Base-by-base conservation (phyloP, 2,888 invertebrate species). In the Pristionchus japonicus region DNA sequence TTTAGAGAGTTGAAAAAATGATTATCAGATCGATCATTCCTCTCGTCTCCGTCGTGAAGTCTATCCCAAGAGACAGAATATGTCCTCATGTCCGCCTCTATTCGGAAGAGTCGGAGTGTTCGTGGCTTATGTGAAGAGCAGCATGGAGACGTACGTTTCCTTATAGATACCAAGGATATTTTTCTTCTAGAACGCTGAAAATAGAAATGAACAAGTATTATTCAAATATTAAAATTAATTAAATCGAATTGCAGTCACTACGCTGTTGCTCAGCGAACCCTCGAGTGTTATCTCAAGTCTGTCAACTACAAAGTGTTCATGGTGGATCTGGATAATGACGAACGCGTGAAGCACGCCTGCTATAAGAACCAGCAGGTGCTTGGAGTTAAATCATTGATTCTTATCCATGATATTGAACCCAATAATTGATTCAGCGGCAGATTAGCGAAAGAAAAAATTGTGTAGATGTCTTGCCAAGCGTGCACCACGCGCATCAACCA, bases 271-370 rank as follows among this genome's bases (percentile, higher is more conserved):
- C 93, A 93, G 87, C 89, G 92, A 37, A 90, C 93, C 0, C 89
- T 93, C 64, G 88, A 92, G 74, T 94, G 94, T 88, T 94, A 94
- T 89, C 89, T 94, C 67, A 91, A 91, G 86, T 90, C 90, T 13
- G 90, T 92, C 1, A 92, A 93, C 88, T 94, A 94, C 88, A 89
- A 90, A 15, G 91, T 93, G n/a, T 88, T 87, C 20, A 90, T 92
- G 89, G 91, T 93, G 27, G 92, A 94, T 89, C 89, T 93, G 61
- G 91, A 92, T 88, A 92, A 90, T 49, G 93, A 93, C 61, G 88
- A 89, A 43, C 84, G 91, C 23, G 92, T 92, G 6, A 90, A 91
- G 52, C 88, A 90, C 43, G 88, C 90, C 27, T 92, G 92, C 87
- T 90, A 90, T 52, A 89, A 90, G 57, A 92, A 93, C 87, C 90